phyloP scores from a whole-genome alignment of 2,797 vertebrate species.

The Intellagama lesueurii region DNA sequence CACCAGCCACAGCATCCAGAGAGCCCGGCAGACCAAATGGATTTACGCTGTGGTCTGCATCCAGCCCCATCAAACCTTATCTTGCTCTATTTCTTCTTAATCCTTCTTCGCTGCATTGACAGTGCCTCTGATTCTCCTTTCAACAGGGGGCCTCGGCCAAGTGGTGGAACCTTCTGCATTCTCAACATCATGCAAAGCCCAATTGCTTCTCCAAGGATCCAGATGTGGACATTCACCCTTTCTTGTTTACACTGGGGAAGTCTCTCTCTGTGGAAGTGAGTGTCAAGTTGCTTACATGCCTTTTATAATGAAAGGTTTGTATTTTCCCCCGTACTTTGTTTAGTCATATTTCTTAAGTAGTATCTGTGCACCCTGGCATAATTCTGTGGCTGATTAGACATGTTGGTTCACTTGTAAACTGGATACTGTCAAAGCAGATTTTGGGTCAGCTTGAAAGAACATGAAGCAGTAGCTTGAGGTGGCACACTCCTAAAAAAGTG shows the following conservation, averaged over 20 bases:
- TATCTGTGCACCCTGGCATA: neutral
- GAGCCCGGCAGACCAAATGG: neutral
- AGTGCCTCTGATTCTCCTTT: neutral
- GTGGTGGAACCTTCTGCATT: slow-evolving; percentile 80
- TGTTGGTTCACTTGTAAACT: neutral
- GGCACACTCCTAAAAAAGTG: neutral
- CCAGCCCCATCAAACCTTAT: neutral
- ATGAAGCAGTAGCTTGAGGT: neutral
- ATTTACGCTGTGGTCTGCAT: neutral
- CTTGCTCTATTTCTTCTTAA: neutral
- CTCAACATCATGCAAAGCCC: slow-evolving; percentile 80
- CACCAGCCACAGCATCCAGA: neutral
- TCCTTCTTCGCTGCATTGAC: neutral
- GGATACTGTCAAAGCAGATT: neutral
- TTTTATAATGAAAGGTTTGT: neutral
- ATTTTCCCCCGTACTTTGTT: neutral
- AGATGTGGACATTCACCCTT: slow-evolving; percentile 76
- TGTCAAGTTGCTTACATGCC: neutral
- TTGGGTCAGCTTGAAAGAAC: neutral
- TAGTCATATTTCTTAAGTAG: neutral
- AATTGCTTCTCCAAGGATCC: slow-evolving; percentile 80
- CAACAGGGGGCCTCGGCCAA: slow-evolving; percentile 69
- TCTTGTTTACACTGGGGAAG: slow-evolving; percentile 76
- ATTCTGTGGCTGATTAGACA: neutral
- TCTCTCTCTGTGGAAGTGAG: slow-evolving; percentile 76